phyloP scores from a whole-genome alignment of 1,140 invertebrate species.

The Brachystomella parvula region DNA sequence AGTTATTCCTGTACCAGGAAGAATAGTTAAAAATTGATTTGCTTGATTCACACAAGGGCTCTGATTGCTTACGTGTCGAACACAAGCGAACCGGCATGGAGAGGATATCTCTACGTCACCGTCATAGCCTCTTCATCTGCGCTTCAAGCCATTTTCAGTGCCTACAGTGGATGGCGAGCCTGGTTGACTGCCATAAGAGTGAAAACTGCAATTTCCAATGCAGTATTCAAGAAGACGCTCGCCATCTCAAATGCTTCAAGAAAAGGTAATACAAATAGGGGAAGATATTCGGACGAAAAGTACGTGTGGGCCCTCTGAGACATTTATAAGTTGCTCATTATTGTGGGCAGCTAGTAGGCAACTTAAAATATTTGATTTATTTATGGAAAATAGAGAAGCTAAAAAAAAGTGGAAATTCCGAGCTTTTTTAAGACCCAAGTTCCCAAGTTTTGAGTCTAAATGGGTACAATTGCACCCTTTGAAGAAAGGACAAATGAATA shows the following conservation, averaged over 20 bases:
- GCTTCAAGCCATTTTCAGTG: slow-evolving; percentile 81
- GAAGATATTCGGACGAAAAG: too few relatives aligned
- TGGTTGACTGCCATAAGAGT: slow-evolving; percentile 84
- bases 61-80: slow-evolving; percentile 79
- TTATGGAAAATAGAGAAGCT: too few relatives aligned
- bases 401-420: too few relatives aligned
- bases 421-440: too few relatives aligned
- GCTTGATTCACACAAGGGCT: slow-evolving; percentile 83
- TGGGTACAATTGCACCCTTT: too few relatives aligned
- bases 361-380: too few relatives aligned
- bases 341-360: too few relatives aligned
- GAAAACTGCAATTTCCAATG: slow-evolving; percentile 79
- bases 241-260: slow-evolving; percentile 65
- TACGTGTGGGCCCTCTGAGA: too few relatives aligned
- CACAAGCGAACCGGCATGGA: slow-evolving; percentile 61
- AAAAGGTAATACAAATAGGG: slow-evolving; percentile 55
- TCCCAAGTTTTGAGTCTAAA: too few relatives aligned
- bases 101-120: slow-evolving; percentile 72
- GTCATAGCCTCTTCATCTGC: slow-evolving; percentile 67
- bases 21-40: neutral
- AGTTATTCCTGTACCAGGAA: too few relatives aligned
- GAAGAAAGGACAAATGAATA: too few relatives aligned
- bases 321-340: too few relatives aligned
- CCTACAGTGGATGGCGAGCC: slow-evolving; percentile 81
- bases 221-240: slow-evolving; percentile 80